Percentiles rank a stretch among this genome's conserved stretches.
Evolutionary conservation across 2,113 vertebrate species (phyloP).

Genomic region (Vulpes ferrilata): DNA sequence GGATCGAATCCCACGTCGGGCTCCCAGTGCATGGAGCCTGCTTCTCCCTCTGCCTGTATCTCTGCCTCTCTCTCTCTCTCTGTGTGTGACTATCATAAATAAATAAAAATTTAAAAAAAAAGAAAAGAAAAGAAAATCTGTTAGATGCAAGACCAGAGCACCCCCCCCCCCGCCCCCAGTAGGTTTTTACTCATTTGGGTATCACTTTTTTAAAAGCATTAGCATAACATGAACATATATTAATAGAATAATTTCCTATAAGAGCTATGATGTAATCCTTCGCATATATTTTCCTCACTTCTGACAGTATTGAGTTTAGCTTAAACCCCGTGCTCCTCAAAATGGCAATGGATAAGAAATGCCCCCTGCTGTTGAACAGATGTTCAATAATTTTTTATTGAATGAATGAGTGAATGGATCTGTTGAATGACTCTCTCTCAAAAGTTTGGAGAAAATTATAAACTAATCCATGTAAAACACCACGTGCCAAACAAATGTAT

Average conservation of each 20-base stretch:
- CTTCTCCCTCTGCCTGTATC: too few relatives aligned
- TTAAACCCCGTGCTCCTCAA: neutral
- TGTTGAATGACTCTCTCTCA: neutral
- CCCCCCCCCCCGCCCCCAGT: too few relatives aligned
- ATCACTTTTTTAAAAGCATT: neutral
- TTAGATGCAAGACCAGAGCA: neutral
- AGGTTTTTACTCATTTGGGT: neutral
- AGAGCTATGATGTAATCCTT: neutral
- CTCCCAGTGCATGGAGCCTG: too few relatives aligned
- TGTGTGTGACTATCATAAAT: too few relatives aligned
- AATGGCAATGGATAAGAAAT: neutral
- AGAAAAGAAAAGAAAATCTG: neutral
- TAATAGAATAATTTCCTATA: neutral
- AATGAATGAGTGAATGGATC: neutral
- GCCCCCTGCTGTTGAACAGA: neutral
- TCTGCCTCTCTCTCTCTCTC: too few relatives aligned
- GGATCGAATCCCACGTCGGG: too few relatives aligned
- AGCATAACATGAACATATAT: neutral
- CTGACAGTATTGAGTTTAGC: too few relatives aligned
- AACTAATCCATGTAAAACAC: neutral
- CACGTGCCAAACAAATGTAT: neutral
- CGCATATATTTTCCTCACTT: neutral
- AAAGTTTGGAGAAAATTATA: neutral
- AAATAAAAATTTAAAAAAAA: too few relatives aligned
- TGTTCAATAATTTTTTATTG: neutral